A percentile compares a stretch with the other conserved stretches of the same genome.
These are phyloP conservation scores for Euphysa ruthae DNA, from an alignment of 30 jellyfish, hydroid and myxozoan species.

Conservation along the genomic window DNA sequence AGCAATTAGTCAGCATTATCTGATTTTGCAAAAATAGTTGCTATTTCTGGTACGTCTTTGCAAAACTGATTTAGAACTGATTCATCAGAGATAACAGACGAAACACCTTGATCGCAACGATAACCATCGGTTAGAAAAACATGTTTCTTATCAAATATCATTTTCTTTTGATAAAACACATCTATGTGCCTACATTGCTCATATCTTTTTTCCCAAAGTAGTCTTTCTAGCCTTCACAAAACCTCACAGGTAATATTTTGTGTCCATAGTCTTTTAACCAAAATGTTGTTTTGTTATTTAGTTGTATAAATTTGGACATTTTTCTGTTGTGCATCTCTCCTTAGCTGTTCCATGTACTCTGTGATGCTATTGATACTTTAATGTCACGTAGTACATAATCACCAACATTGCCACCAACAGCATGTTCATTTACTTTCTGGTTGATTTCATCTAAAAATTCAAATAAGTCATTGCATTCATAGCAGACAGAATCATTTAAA, in stretches of 20 bases:
- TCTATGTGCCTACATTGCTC: not conserved
- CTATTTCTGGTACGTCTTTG: no score
- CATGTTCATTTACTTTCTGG: not conserved
- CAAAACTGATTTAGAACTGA: no score
- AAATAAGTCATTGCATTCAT: constrained; percentile 1
- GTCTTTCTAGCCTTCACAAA: not conserved
- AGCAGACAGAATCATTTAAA: constrained; percentile 4
- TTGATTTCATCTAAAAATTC: not conserved
- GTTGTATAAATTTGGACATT: not conserved
- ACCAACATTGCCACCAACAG: no score
- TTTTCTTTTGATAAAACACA: not conserved
- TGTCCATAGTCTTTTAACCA: not conserved
- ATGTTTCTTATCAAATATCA: not conserved
- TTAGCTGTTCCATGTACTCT: no score
- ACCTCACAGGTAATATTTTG: not conserved
- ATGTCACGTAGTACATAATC: no score
- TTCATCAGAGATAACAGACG: no score
- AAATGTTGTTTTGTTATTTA: not conserved
- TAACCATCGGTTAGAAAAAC: not conserved
- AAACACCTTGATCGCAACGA: not conserved
- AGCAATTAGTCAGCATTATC: no score
- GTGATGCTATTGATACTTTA: no score
- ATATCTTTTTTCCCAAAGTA: no score
- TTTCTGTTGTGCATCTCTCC: not conserved
- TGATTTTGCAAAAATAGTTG: no score